A percentile compares a stretch with the other conserved stretches of the same genome.
phyloP scores from a whole-genome alignment of 2,888 invertebrate species.

The Oegoconia quadripuncta region DNA sequence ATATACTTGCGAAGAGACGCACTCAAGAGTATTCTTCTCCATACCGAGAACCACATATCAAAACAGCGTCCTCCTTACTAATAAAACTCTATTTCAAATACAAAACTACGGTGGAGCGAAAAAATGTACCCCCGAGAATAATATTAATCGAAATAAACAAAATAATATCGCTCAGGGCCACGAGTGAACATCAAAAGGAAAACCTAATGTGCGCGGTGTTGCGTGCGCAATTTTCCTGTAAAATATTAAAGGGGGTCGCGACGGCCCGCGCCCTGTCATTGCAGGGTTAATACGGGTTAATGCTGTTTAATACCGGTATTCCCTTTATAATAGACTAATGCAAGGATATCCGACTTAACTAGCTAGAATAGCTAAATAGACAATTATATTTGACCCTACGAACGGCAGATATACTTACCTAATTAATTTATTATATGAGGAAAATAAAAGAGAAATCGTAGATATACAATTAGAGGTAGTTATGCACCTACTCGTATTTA shows the following conservation, averaged over 20 bases:
- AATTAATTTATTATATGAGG: no score
- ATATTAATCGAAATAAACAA: conserved; percentile 46
- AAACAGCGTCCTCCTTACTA: no score
- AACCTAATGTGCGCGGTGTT: conserved; percentile 59
- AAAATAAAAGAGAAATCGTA: no score
- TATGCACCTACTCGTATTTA: no score
- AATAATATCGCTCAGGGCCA: conserved; percentile 59
- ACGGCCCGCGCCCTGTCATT: conserved; percentile 55
- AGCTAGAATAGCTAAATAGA: conserved; percentile 18
- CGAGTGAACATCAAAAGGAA: conserved; percentile 72
- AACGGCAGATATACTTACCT: no score
- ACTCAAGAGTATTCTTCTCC: no score
- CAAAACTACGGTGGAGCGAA: no score
- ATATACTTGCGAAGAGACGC: no score
- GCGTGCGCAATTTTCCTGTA: conserved; percentile 55
- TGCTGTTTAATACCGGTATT: conserved; percentile 35
- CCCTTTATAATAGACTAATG: conserved; percentile 49
- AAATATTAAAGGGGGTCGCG: conserved; percentile 65
- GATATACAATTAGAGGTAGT: no score
- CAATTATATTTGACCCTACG: conserved; percentile 11
- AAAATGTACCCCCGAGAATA: no score
- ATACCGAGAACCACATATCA: no score
- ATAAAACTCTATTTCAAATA: no score
- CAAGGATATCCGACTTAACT: conserved; percentile 53
- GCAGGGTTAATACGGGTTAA: conserved; percentile 64